Evolutionary conservation across 2,113 vertebrate species (phyloP), one percentile per base, ranked within the genome.

Genomic region (Clinocottus analis): DNA sequence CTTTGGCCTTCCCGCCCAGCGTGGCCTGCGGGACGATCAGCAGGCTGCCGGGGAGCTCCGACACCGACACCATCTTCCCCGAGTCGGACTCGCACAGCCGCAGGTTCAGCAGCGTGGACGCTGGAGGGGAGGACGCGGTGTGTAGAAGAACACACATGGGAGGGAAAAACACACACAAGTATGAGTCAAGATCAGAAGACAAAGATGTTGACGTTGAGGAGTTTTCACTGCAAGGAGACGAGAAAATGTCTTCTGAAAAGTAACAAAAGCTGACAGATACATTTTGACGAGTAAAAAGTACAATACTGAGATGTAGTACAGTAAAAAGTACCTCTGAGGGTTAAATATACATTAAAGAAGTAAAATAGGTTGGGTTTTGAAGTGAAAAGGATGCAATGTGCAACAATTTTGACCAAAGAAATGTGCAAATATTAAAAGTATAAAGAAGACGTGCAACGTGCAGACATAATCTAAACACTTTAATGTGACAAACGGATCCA

Each of bases 21-120:
- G 97, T 99, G 81, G 97, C 97, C 89, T 99, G 97, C 39, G 97
- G 97, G 77, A 99, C 95, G 72, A 99, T 95, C 39, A 99, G 94
- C 58, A 98, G 17, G 21, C 92, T 91, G 0, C 97, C 98, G 7
- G 97, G 97, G 12, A 99, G 95, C 61, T 98, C 96, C 83, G 96
- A 55, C 87, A 98, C 83, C 1, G 97, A 98, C 25, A 96, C 90
- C 5, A 89, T 87, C 87, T 96, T 94, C 56, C 97, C 95, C 0
- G 93, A 94, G 85, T 95, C 91, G 1, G 92, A 91, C 90, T 99
- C 97, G 85, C 96, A 97, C 84, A 99, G 93, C 82, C 97, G 97
- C 84, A 97, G 90, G 88, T 96, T 97, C 84, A 99, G 56, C 62
- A 98, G 84, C 0, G 93, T 88, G 80, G 90, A 95, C 53, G 97